Conservation (phyloP, 2,113 vertebrate genomes). For the Aldabrachelys gigantea region DNA sequence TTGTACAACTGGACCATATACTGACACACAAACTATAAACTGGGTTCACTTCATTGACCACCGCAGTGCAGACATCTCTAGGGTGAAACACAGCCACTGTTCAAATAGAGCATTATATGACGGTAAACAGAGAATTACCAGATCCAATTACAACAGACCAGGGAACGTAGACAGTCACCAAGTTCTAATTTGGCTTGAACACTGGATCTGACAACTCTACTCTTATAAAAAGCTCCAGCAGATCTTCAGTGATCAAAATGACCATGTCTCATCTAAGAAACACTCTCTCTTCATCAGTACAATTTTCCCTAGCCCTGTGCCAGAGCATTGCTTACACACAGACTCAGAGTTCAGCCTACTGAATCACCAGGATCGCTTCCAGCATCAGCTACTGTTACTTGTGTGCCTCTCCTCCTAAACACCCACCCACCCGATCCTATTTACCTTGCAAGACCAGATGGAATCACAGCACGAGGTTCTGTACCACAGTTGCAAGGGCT, state of each 20-base stretch:
- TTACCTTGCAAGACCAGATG: background rate
- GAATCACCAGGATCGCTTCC: background rate
- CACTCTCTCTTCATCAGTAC: conserved; percentile 1
- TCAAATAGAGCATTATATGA: background rate
- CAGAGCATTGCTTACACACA: background rate
- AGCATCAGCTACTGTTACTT: background rate
- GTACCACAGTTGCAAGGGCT: conserved; percentile 36
- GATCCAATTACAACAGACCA: background rate
- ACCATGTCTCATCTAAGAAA: background rate
- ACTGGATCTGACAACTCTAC: background rate
- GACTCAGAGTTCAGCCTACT: background rate
- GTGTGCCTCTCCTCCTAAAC: background rate
- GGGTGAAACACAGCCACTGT: background rate
- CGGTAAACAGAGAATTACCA: background rate
- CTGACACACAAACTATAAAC: background rate
- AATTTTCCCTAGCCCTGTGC: rapidly evolving
- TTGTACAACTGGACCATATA: background rate
- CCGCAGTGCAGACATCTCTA: background rate
- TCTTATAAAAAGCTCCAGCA: background rate
- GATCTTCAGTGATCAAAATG: background rate
- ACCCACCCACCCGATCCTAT: background rate
- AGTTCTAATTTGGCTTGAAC: background rate
- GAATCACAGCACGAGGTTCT: background rate
- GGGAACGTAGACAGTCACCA: background rate
- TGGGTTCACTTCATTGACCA: background rate